A percentile compares a stretch with the other conserved stretches of the same genome.
Evolutionary conservation across 2,113 vertebrate genomes (phyloP).

Genomic region (Nesogale talazaci): DNA sequence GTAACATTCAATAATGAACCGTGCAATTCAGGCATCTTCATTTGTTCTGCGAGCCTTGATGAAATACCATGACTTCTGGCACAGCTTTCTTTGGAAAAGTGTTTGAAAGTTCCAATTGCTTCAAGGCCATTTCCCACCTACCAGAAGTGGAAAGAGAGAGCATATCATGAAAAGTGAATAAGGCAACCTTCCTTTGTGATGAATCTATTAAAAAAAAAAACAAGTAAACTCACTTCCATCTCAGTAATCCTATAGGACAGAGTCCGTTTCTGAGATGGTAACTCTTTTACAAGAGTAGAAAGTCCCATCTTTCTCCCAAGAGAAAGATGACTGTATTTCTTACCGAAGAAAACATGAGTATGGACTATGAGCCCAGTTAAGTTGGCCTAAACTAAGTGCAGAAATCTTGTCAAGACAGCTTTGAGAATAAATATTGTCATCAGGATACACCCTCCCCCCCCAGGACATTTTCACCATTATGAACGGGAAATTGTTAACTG

Average conservation of each 20-base stretch:
- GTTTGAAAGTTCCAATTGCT: not conserved
- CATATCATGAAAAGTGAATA: not conserved
- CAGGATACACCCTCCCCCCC: not conserved
- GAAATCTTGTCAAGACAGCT: not conserved
- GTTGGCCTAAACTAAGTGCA: not conserved
- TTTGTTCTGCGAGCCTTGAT: not conserved
- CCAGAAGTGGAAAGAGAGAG: not conserved
- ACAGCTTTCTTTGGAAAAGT: no score
- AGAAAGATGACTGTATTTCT: not conserved
- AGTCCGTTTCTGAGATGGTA: no score
- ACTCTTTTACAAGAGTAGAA: no score
- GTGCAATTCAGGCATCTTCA: not conserved
- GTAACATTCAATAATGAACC: not conserved
- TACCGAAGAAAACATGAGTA: not conserved
- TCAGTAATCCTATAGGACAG: no score
- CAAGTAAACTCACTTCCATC: no score
- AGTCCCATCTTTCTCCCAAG: no score
- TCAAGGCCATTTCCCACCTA: not conserved
- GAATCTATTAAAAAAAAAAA: not conserved
- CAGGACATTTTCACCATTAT: not conserved
- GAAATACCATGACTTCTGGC: not conserved
- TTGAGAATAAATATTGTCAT: not conserved
- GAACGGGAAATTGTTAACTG: not conserved
- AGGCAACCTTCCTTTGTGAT: not conserved
- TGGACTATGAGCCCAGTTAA: not conserved